These are phyloP conservation scores for Callionymus lyra DNA, from an alignment of 2,113 vertebrate genomes.

Conservation along the genomic window DNA sequence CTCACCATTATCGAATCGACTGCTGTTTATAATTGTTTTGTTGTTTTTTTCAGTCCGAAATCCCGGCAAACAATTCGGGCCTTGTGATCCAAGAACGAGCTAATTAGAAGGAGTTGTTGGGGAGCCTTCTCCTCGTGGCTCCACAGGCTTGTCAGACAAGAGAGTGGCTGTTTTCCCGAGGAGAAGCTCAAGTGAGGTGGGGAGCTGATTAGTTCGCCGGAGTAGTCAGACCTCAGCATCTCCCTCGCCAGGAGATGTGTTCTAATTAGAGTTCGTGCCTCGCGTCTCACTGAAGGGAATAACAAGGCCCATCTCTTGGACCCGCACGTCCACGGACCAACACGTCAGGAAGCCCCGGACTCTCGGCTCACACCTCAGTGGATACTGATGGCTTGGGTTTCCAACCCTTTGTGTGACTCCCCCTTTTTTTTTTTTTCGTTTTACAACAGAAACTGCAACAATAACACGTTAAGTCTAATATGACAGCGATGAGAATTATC, in stretches of 20 bases:
- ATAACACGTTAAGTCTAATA: too few species aligned
- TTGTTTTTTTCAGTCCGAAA: too few species aligned
- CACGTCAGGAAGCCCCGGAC: constrained; percentile 27
- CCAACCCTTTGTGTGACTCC: too few species aligned
- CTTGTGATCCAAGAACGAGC: constrained; percentile 26
- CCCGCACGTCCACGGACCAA: constrained; percentile 25
- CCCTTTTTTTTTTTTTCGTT: too few species aligned
- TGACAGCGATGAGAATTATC: too few species aligned
- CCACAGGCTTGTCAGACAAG: constrained; percentile 36
- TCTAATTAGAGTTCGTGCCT: constrained; percentile 54
- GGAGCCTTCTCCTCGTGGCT: constrained; percentile 32
- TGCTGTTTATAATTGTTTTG: too few species aligned
- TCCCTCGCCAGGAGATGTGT: constrained; percentile 52
- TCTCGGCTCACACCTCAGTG: constrained; percentile 30
- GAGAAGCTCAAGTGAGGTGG: constrained; percentile 31
- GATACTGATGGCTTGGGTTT: constrained; percentile 12
- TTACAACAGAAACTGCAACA: too few species aligned
- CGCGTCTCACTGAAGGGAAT: constrained; percentile 42
- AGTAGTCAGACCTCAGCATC: constrained; percentile 34
- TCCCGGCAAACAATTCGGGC: too few species aligned
- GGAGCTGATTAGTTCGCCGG: constrained; percentile 39
- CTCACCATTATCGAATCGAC: too few species aligned
- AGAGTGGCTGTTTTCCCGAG: constrained; percentile 21
- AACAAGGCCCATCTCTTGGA: constrained; percentile 46
- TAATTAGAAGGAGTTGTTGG: constrained; percentile 34